phyloP scores from a whole-genome alignment of 2,888 invertebrate species.

The Nemurella pictetii region DNA sequence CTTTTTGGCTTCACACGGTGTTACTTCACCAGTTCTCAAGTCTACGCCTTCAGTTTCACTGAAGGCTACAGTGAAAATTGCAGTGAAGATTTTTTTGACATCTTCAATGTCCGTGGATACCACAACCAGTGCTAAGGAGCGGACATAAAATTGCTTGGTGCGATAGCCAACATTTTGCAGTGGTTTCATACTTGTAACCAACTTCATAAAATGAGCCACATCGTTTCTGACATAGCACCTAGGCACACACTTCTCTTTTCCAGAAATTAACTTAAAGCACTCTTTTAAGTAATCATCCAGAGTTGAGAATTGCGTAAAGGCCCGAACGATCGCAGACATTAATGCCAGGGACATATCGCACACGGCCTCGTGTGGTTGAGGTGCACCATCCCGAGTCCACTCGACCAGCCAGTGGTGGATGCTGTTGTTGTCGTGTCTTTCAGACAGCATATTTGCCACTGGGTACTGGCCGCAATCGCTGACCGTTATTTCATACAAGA shows the following conservation, averaged over 20 bases:
- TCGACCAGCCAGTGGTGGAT: too few relatives aligned
- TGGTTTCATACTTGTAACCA: neutral
- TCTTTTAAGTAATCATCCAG: neutral
- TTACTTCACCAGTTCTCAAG: neutral
- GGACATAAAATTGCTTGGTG: neutral
- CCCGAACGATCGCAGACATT: slow-evolving; percentile 12
- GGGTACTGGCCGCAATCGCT: too few relatives aligned
- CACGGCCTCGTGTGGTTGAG: too few relatives aligned
- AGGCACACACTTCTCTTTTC: neutral
- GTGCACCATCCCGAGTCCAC: too few relatives aligned
- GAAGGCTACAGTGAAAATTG: neutral
- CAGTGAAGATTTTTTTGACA: neutral
- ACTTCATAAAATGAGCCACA: neutral
- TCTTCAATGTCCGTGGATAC: neutral
- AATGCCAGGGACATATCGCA: too few relatives aligned
- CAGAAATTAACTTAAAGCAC: too few relatives aligned
- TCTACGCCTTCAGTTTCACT: neutral
- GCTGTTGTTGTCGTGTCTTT: too few relatives aligned
- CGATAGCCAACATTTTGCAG: neutral
- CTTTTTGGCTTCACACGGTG: too few relatives aligned
- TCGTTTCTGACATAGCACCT: neutral
- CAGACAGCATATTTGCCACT: too few relatives aligned
- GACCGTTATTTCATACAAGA: too few relatives aligned
- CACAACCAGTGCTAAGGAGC: neutral
- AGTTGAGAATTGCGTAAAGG: neutral